Evolutionary conservation across 2,888 invertebrate genomes (phyloP).

Genomic region (Trichacis sp.): DNA sequence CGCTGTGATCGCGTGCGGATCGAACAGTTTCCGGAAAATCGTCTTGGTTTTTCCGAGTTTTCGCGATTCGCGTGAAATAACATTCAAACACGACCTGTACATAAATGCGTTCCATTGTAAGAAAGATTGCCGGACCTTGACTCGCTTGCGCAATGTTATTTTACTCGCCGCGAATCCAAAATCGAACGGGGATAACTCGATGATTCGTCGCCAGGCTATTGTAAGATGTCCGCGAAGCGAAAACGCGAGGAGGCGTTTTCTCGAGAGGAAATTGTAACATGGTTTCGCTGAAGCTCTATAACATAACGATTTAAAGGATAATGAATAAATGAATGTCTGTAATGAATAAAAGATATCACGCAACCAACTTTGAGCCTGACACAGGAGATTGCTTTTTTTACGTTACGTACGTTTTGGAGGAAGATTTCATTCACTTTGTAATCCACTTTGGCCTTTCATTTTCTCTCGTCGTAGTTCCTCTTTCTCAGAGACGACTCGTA

Average conservation of each 20-base stretch:
- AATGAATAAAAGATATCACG: constrained; percentile 67
- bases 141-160: constrained; percentile 10
- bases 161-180: constrained; percentile 13
- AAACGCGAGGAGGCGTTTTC: constrained; percentile 55
- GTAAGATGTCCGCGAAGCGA: constrained; percentile 54
- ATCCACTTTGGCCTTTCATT: constrained; percentile 20
- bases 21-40: constrained; percentile 37
- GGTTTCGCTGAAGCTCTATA: constrained; percentile 64
- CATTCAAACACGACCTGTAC: constrained; percentile 19
- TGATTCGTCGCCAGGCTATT: no score
- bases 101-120: constrained; percentile 15
- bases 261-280: constrained; percentile 57
- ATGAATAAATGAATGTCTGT: constrained; percentile 68
- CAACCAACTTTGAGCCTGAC: constrained; percentile 48
- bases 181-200: no score
- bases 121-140: background rate
- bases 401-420: constrained; percentile 38
- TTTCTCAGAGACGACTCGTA: constrained; percentile 34
- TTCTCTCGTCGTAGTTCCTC: constrained; percentile 21
- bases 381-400: constrained; percentile 42
- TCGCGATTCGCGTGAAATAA: background rate
- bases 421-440: constrained; percentile 24
- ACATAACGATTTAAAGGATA: constrained; percentile 63
- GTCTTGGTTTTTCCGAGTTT: constrained; percentile 21
- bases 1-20: constrained; percentile 63